Evolutionary conservation across 2,113 vertebrate species (phyloP).

Genomic region (Daubentonia madagascariensis): DNA sequence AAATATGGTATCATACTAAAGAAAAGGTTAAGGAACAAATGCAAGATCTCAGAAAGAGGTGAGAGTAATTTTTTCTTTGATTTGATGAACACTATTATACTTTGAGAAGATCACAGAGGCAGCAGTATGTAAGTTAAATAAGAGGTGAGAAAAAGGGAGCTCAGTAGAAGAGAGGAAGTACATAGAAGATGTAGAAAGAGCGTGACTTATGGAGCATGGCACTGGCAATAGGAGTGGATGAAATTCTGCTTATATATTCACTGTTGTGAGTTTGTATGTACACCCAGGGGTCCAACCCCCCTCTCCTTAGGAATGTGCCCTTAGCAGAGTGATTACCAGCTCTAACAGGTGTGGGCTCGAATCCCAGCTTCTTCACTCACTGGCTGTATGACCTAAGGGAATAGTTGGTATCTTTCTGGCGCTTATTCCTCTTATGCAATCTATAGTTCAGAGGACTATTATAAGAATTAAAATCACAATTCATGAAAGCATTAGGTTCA

Average conservation of each 20-base stretch:
- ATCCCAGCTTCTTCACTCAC: background rate
- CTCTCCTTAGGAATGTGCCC: background rate
- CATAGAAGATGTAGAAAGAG: background rate
- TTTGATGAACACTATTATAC: background rate
- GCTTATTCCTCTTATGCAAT: background rate
- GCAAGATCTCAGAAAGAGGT: background rate
- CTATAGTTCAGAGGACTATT: background rate
- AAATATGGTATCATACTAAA: background rate
- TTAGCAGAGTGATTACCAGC: background rate
- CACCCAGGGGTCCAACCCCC: fast-evolving
- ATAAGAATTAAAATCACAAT: background rate
- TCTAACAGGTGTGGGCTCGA: background rate
- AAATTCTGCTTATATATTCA: background rate
- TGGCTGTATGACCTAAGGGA: background rate
- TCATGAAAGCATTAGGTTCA: background rate
- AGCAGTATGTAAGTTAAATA: background rate
- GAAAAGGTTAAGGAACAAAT: background rate
- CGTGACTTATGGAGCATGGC: background rate
- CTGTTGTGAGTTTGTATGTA: background rate
- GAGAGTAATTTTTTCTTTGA: background rate
- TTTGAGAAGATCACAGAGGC: background rate
- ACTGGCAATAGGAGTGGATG: background rate
- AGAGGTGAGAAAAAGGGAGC: background rate
- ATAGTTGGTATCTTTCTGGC: background rate
- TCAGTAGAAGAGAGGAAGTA: background rate